These are phyloP conservation scores for Apocheima hispidaria DNA, from an alignment of 2,888 invertebrate genomes.

Conservation along the genomic window DNA sequence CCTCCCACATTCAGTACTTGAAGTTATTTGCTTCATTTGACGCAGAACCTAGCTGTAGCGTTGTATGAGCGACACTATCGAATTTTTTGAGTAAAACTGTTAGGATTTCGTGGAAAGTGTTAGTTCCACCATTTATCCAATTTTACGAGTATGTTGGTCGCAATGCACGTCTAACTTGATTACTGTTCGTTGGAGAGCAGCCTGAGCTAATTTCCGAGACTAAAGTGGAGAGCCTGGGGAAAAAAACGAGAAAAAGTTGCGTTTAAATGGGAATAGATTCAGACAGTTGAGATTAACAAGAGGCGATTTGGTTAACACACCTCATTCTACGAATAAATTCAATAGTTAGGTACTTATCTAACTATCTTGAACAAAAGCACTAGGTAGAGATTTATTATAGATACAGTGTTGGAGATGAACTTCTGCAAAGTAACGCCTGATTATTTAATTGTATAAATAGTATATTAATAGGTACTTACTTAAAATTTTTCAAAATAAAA, in stretches of 20 bases:
- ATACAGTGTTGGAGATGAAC: too few relatives aligned
- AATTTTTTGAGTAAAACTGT: not conserved
- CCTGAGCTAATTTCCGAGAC: constrained; percentile 22
- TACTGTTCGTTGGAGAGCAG: constrained; percentile 2
- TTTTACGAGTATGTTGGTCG: not conserved
- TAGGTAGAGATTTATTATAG: too few relatives aligned
- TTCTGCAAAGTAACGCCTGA: too few relatives aligned
- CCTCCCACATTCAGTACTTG: constrained; percentile 29
- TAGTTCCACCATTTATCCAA: not conserved
- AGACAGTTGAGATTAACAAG: not conserved
- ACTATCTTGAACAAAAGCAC: too few relatives aligned
- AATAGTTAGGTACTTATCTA: too few relatives aligned
- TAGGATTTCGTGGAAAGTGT: not conserved
- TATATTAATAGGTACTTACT: too few relatives aligned
- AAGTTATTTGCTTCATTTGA: constrained; percentile 25
- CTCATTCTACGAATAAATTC: too few relatives aligned
- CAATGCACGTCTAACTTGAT: constrained; percentile 16
- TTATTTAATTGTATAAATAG: too few relatives aligned
- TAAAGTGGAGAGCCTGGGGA: constrained; percentile 12
- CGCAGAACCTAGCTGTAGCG: not conserved
- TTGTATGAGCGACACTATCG: not conserved
- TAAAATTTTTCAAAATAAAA: too few relatives aligned
- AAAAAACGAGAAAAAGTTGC: constrained; percentile 4
- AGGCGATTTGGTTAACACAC: too few relatives aligned
- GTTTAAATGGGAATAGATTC: not conserved